Base-by-base conservation (phyloP, 2,888 invertebrate species). In the Acleris cristana region DNA sequence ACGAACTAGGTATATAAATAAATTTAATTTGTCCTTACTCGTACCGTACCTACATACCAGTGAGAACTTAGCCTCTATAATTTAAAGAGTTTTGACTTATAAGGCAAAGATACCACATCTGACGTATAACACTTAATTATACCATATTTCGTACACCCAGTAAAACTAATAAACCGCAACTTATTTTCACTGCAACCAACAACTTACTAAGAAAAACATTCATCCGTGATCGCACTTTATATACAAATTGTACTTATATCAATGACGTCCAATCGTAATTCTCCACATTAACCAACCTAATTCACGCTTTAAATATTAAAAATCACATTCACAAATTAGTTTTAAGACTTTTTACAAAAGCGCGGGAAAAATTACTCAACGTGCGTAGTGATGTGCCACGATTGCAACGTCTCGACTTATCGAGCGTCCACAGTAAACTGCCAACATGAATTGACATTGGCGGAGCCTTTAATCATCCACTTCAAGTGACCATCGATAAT, bases 401-500 rank as follows among this genome's bases (percentile, higher is more conserved):
- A 14, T 10, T 1, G 40, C 48, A 16, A 48, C 79, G 76, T 73
- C 74, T n/a, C 59, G 49, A 49, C 71, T 64, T 74, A 77, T 71
- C 74, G 74, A 73, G 62, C 23, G 67, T 34, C 30, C 19, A 34
- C n/a, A 40, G 62, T 67, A 34, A 63, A 67, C 67, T 67, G 67
- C 53, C 58, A 44, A 58, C 58, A 54, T 62, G 16, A 51, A 53
- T 18, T 54, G 62, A 58, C 53, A 48, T 63, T 58, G 45, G 45
- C 57, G 62, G 52, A 58, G 62, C 52, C 53, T 62, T n/a, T 53
- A 52, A 62, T 67, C 57, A 26, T 12, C 59, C 5, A 52, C 18
- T 60, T 55, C 19, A 54, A 48, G 54, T 48, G 26, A n/a, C 18
- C 16, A 52, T 63, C 58, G 67, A 67, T 57, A 57, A 48, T 40